phyloP scores from a whole-genome alignment of 2,797 vertebrate genomes.

The Tokudaia tokunoshimensis region DNA sequence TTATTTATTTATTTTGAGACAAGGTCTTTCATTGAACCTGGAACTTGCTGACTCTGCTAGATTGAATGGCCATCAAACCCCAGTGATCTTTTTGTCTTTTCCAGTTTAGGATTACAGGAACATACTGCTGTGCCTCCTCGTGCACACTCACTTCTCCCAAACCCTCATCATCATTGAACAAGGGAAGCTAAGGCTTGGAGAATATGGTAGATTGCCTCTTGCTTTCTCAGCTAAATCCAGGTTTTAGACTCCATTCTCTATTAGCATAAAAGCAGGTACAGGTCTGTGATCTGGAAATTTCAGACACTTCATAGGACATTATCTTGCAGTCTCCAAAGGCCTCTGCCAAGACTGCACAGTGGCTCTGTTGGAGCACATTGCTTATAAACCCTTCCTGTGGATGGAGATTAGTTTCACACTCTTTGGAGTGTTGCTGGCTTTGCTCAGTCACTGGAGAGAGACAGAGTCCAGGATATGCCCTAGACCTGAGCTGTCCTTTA shows the following conservation, averaged over 20 bases:
- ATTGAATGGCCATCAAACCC: background rate
- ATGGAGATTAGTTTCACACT: slow-evolving; percentile 3
- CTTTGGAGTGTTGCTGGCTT: background rate
- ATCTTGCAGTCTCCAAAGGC: background rate
- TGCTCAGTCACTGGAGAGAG: background rate
- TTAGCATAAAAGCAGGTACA: background rate
- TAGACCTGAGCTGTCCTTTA: background rate
- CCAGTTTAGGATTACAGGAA: background rate
- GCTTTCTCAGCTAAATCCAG: background rate
- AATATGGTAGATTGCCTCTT: background rate
- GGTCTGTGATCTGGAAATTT: background rate
- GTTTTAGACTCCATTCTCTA: background rate
- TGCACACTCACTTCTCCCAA: background rate
- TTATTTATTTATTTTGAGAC: background rate
- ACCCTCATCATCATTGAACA: background rate
- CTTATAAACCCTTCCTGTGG: background rate
- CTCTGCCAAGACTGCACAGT: background rate
- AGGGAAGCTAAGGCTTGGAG: background rate
- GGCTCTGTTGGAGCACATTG: background rate
- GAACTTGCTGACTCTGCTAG: background rate
- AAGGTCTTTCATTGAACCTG: background rate
- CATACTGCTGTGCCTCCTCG: background rate
- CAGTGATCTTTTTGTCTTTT: background rate
- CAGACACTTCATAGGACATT: background rate
- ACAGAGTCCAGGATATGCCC: background rate